phyloP scores from a whole-genome alignment of 2,888 invertebrate genomes.

The Orchesella flavescens region DNA sequence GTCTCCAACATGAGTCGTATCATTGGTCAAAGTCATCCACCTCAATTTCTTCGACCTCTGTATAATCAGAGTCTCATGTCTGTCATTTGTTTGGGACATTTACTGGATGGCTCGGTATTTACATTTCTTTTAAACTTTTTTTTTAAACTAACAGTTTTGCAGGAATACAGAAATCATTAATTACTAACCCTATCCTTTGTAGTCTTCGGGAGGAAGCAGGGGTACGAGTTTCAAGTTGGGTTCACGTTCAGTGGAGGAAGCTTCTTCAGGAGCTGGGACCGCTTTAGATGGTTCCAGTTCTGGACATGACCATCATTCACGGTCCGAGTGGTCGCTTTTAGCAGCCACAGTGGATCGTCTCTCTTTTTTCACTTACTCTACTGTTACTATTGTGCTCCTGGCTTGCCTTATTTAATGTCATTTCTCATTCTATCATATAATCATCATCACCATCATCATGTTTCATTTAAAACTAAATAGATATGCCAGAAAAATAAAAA shows the following conservation, averaged over 20 bases:
- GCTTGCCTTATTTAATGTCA: conserved; percentile 66
- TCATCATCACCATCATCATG: conserved; percentile 13
- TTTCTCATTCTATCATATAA: conserved; percentile 17
- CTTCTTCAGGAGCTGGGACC: conserved; percentile 31
- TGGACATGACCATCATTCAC: conserved; percentile 37
- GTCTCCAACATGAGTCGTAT: conserved; percentile 63
- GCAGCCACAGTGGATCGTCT: conserved; percentile 80
- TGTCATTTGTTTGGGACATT: conserved; percentile 65
- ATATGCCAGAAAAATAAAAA: background rate
- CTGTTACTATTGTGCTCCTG: conserved; percentile 67
- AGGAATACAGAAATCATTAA: too few relatives aligned
- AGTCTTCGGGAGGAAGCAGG: conserved; percentile 8
- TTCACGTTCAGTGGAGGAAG: conserved; percentile 48
- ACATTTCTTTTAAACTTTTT: background rate
- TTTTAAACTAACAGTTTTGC: too few relatives aligned
- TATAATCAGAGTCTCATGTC: conserved; percentile 66
- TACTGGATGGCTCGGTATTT: conserved; percentile 53
- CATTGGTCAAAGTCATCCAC: conserved; percentile 65
- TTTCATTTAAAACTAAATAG: background rate
- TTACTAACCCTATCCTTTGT: too few relatives aligned
- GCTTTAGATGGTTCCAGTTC: conserved; percentile 54
- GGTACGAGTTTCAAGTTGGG: conserved; percentile 58
- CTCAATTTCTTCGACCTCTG: conserved; percentile 61
- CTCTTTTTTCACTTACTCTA: conserved; percentile 77
- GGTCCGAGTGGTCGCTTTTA: conserved; percentile 79